A percentile compares a stretch with the other conserved stretches of the same genome.
These are phyloP conservation scores for Peucedramus taeniatus DNA, from an alignment of 2,113 vertebrate species.

Conservation along the genomic window DNA sequence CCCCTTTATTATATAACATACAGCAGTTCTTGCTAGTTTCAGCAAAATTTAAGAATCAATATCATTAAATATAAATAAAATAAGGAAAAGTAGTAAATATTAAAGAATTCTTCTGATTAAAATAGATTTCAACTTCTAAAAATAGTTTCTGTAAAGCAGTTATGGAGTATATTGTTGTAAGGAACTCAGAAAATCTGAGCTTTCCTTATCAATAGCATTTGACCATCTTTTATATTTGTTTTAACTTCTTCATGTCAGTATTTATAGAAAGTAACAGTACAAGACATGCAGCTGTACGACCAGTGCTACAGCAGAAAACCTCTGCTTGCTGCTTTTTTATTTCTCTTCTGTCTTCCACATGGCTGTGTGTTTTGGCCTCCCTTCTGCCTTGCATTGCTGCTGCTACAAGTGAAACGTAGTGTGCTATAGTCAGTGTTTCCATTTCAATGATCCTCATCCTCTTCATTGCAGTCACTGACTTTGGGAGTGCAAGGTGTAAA, in stretches of 20 bases:
- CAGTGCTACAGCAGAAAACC: not conserved
- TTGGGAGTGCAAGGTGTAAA: not conserved
- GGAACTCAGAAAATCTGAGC: not conserved
- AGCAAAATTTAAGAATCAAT: not conserved
- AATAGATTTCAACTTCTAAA: not conserved
- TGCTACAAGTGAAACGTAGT: not conserved
- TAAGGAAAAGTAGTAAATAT: not conserved
- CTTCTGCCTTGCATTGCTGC: not conserved
- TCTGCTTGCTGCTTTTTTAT: not conserved
- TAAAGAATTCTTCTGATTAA: not conserved
- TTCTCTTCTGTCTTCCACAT: not conserved
- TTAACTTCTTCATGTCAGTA: not conserved
- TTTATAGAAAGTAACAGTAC: not conserved
- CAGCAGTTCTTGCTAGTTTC: not conserved
- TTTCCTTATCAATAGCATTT: not conserved
- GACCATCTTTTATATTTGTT: not conserved
- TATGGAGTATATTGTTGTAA: not conserved
- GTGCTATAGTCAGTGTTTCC: not conserved
- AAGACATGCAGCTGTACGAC: not conserved
- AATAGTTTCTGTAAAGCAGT: not conserved
- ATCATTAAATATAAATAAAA: not conserved
- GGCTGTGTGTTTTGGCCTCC: not conserved
- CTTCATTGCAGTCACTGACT: not conserved
- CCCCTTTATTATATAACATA: not conserved
- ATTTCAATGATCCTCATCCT: not conserved